Percentiles rank a stretch among this genome's conserved stretches.
These are phyloP conservation scores for Cantharis rustica DNA, from an alignment of 2,888 invertebrate genomes.

Conservation along the genomic window DNA sequence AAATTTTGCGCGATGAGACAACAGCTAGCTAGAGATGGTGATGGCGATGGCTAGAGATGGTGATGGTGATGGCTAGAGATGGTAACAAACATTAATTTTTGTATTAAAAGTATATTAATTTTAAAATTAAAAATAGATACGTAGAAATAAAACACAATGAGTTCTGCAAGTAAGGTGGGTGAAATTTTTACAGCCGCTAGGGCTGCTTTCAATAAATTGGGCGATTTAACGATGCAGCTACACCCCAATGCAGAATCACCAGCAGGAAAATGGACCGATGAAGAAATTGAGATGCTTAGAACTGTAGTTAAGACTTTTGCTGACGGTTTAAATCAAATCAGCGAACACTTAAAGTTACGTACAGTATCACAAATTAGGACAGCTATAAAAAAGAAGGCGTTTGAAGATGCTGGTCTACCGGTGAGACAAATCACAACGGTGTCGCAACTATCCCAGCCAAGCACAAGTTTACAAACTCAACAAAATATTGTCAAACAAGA, in stretches of 20 bases:
- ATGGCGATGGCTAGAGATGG: too few relatives aligned
- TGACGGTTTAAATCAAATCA: constrained; percentile 90
- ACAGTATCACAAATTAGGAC: constrained; percentile 89
- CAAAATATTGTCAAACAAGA: constrained; percentile 54
- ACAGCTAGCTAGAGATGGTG: too few relatives aligned
- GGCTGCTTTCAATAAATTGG: constrained; percentile 91
- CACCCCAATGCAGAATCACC: constrained; percentile 86
- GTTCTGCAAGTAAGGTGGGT: constrained; percentile 76
- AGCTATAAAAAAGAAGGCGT: constrained; percentile 84
- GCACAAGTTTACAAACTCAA: constrained; percentile 40
- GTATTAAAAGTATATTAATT: not conserved
- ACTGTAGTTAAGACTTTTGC: constrained; percentile 90
- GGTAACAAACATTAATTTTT: not conserved
- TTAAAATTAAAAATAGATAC: not conserved
- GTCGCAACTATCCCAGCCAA: constrained; percentile 53
- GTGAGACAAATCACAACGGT: constrained; percentile 65
- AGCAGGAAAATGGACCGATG: constrained; percentile 91
- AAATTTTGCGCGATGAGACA: too few relatives aligned
- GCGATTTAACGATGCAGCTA: constrained; percentile 93
- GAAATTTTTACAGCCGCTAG: constrained; percentile 98
- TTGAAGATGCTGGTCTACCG: constrained; percentile 84
- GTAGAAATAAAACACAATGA: constrained; percentile 42
- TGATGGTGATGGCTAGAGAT: too few relatives aligned
- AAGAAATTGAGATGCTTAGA: constrained; percentile 95
- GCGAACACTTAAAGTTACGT: constrained; percentile 89